Percentiles rank a stretch among this genome's conserved stretches.
phyloP scores from a whole-genome alignment of 2,797 vertebrate genomes.

The Bradypodion ventrale region DNA sequence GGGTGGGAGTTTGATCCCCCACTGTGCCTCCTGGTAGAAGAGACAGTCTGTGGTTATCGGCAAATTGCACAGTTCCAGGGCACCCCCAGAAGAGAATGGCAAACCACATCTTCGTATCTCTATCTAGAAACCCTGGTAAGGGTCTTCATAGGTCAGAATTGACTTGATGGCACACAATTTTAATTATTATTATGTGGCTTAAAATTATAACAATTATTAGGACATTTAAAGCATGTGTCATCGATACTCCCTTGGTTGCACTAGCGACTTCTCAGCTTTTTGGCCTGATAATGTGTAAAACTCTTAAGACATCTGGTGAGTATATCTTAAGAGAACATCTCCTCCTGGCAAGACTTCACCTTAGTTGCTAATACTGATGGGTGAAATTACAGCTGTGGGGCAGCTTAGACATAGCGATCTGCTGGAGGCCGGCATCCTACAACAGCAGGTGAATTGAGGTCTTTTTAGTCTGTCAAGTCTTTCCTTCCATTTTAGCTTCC shows the following conservation, averaged over 20 bases:
- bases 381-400: background rate
- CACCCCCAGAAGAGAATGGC: too few relatives aligned
- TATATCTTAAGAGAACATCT: background rate
- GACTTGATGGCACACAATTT: too few relatives aligned
- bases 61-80: too few relatives aligned
- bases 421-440: background rate
- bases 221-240: background rate
- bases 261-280: background rate
- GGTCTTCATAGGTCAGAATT: too few relatives aligned
- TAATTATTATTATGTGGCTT: too few relatives aligned
- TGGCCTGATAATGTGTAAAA: background rate
- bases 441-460: background rate
- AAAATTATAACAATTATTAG: too few relatives aligned
- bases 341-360: background rate
- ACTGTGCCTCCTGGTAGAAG: too few relatives aligned
- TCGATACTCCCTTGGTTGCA: background rate
- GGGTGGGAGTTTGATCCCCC: too few relatives aligned
- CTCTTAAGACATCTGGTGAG: background rate
- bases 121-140: too few relatives aligned
- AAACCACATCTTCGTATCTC: too few relatives aligned
- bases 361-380: background rate
- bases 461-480: background rate
- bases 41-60: too few relatives aligned
- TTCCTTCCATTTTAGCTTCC: background rate
- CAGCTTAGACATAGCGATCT: background rate